These are phyloP conservation scores for Pseudorhombus dupliciocellatus DNA, from an alignment of 2,113 vertebrate species.

Conservation along the genomic window DNA sequence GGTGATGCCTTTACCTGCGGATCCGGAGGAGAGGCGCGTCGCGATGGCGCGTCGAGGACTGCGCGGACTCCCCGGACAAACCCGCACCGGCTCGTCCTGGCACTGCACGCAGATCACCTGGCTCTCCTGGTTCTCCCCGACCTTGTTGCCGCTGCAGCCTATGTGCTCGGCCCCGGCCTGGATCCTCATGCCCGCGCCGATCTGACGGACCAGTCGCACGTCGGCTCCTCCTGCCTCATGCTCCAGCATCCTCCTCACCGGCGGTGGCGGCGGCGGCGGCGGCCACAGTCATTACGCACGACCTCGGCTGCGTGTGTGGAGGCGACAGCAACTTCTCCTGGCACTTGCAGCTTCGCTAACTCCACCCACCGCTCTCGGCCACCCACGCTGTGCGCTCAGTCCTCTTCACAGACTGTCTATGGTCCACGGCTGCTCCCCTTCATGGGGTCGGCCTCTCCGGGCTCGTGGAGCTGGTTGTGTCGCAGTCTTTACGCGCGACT, in stretches of 20 bases:
- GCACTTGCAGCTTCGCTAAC: slow-evolving; percentile 4
- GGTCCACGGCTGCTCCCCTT: not conserved
- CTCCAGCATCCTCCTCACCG: slow-evolving; percentile 58
- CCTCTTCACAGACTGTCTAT: too few relatives aligned
- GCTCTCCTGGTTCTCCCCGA: slow-evolving; percentile 46
- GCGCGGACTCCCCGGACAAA: slow-evolving; percentile 69
- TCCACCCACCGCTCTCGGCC: slow-evolving; percentile 46
- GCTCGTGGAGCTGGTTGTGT: not conserved
- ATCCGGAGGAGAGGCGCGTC: slow-evolving; percentile 70
- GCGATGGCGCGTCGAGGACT: slow-evolving; percentile 58
- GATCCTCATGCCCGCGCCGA: slow-evolving; percentile 60
- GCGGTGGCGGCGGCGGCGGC: slow-evolving; percentile 1
- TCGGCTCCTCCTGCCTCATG: slow-evolving; percentile 60
- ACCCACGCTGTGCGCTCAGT: too few relatives aligned
- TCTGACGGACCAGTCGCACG: slow-evolving; percentile 55
- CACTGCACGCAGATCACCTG: slow-evolving; percentile 64
- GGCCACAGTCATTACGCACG: slow-evolving; percentile 49
- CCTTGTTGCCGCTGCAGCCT: slow-evolving; percentile 57
- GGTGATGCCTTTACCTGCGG: slow-evolving; percentile 55
- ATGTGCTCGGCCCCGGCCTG: slow-evolving; percentile 61
- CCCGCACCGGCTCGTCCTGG: slow-evolving; percentile 53
- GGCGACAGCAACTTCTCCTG: slow-evolving; percentile 9
- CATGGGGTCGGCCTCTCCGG: not conserved
- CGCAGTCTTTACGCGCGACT: slow-evolving; percentile 53
- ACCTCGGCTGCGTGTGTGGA: slow-evolving; percentile 1